These are phyloP conservation scores for Drosophila pachea DNA, from an alignment of 1,140 invertebrate genomes.

Conservation along the genomic window DNA sequence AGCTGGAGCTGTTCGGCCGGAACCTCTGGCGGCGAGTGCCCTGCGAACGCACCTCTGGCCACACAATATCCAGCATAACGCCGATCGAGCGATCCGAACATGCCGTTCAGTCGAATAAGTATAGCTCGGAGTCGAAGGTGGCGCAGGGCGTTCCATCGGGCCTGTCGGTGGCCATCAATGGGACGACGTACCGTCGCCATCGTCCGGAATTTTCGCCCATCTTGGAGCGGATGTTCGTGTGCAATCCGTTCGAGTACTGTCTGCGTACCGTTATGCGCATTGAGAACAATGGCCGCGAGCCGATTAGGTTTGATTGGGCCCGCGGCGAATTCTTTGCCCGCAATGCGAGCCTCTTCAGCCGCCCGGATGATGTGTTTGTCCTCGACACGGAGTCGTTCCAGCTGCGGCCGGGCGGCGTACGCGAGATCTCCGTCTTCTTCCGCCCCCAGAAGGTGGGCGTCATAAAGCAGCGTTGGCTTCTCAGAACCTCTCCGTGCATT, in stretches of 20 bases:
- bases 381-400: conserved; percentile 43
- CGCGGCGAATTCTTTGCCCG: conserved; percentile 42
- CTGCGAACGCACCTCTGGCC: conserved; percentile 5
- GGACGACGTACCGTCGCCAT: conserved; percentile 26
- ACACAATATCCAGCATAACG: conserved; percentile 5
- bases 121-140: background rate
- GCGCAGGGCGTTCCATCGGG: background rate
- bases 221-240: conserved; percentile 48
- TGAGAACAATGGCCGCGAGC: conserved; percentile 48
- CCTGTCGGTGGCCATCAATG: conserved; percentile 51
- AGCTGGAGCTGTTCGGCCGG: conserved; percentile 33
- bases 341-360: conserved; percentile 34
- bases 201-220: conserved; percentile 42
- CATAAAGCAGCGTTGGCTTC: conserved; percentile 55
- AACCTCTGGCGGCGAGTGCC: conserved; percentile 2
- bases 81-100: background rate
- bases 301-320: conserved; percentile 45
- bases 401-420: conserved; percentile 29
- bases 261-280: conserved; percentile 54
- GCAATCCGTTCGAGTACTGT: conserved; percentile 52
- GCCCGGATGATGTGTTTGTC: conserved; percentile 31
- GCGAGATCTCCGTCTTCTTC: conserved; percentile 43
- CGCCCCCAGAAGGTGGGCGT: conserved; percentile 47
- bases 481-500: conserved; percentile 38
- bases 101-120: background rate